These are phyloP conservation scores for Drosophila dives DNA, from an alignment of 2,888 invertebrate genomes.

Conservation along the genomic window DNA sequence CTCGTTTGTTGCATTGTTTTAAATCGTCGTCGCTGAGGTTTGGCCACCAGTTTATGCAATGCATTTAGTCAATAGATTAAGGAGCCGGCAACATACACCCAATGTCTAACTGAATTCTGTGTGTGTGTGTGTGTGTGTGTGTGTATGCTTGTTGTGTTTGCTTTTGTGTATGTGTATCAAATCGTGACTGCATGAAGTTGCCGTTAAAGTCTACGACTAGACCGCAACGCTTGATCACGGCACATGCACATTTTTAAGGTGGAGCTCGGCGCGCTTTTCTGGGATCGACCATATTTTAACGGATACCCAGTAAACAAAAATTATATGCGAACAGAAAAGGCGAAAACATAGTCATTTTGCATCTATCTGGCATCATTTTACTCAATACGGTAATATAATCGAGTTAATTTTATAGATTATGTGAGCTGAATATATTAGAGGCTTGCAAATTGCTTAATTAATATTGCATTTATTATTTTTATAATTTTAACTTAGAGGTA, in stretches of 20 bases:
- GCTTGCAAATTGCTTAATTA: neutral
- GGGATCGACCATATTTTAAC: constrained; percentile 33
- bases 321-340: neutral
- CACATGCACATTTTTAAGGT: constrained; percentile 70
- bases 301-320: constrained; percentile 16
- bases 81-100: constrained; percentile 50
- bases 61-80: constrained; percentile 79
- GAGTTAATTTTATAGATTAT: neutral
- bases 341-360: neutral
- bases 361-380: neutral
- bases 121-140: constrained; percentile 23
- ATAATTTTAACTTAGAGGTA: neutral
- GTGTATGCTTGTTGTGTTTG: neutral
- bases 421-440: neutral
- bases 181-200: constrained; percentile 79
- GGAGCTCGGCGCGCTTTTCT: constrained; percentile 61
- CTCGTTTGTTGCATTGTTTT: constrained; percentile 71
- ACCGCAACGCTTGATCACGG: constrained; percentile 42
- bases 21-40: constrained; percentile 60
- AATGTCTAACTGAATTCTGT: constrained; percentile 17
- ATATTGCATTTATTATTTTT: neutral
- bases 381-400: neutral
- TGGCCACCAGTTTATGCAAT: constrained; percentile 75
- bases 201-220: constrained; percentile 68
- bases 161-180: constrained; percentile 46